These are phyloP conservation scores for Erethizon dorsatum DNA, from an alignment of 2,797 vertebrate species.

Conservation along the genomic window DNA sequence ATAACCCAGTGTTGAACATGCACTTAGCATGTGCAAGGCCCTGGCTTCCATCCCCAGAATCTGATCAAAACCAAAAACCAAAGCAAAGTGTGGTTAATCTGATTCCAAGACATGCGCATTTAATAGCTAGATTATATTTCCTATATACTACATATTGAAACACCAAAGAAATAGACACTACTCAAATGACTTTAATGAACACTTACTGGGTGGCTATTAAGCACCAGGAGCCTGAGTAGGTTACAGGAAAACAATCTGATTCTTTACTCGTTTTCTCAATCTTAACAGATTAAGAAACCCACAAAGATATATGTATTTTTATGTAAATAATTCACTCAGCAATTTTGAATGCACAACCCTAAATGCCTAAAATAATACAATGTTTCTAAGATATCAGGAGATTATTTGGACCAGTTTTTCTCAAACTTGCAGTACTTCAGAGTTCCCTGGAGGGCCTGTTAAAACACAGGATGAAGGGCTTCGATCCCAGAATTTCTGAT, in stretches of 20 bases:
- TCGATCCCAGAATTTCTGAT: background rate
- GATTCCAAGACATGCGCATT: slow-evolving; percentile 32
- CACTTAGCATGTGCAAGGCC: background rate
- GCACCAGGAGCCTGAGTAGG: slow-evolving; percentile 8
- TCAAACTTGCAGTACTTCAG: background rate
- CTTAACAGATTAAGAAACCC: background rate
- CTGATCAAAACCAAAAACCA: background rate
- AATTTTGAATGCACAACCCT: slow-evolving; percentile 38
- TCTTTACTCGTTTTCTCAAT: background rate
- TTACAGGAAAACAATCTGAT: slow-evolving; percentile 18
- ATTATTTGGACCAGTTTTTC: background rate
- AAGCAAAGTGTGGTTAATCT: background rate
- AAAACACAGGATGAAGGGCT: background rate
- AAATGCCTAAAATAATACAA: slow-evolving; percentile 42
- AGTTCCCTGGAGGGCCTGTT: background rate
- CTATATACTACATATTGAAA: background rate
- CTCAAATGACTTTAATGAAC: slow-evolving; percentile 33
- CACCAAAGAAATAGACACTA: background rate
- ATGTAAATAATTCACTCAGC: background rate
- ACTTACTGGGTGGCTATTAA: background rate
- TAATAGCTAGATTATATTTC: slow-evolving; percentile 16
- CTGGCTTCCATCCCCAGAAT: background rate
- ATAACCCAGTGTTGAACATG: background rate
- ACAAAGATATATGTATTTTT: slow-evolving; percentile 12
- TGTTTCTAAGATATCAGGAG: background rate